Conservation (phyloP, 2,113 vertebrate species). For the Tychaedon coryphoeus region DNA sequence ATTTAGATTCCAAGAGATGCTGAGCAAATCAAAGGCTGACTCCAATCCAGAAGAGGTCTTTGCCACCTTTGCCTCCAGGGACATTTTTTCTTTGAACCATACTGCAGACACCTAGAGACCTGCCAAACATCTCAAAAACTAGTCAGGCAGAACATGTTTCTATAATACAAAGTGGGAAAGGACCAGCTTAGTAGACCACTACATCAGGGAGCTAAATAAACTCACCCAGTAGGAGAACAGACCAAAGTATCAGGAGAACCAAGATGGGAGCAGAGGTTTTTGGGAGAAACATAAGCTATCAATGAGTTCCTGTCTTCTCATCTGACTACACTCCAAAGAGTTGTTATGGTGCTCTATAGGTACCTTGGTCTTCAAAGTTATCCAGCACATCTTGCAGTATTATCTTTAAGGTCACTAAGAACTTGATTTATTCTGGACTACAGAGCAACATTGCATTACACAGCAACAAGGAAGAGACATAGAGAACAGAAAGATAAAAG, state of each 20-base stretch:
- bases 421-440: neutral
- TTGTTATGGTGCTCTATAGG: neutral
- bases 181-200: neutral
- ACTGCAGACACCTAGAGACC: neutral
- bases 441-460: neutral
- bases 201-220: neutral
- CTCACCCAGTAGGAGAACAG: neutral
- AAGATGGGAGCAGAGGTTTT: neutral
- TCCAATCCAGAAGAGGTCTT: neutral
- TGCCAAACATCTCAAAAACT: neutral
- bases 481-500: neutral
- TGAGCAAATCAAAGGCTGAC: neutral
- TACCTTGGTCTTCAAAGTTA: neutral
- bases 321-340: neutral
- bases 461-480: neutral
- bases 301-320: neutral
- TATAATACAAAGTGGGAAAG: neutral
- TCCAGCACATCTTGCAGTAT: neutral
- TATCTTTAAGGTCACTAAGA: neutral
- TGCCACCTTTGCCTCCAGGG: neutral
- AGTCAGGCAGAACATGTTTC: neutral
- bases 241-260: neutral
- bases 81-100: neutral
- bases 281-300: rapidly evolving
- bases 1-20: neutral